Evolutionary conservation across 2,888 invertebrate genomes (phyloP), one percentile per base, ranked within the genome.

Genomic region (Lysandra coridon): DNA sequence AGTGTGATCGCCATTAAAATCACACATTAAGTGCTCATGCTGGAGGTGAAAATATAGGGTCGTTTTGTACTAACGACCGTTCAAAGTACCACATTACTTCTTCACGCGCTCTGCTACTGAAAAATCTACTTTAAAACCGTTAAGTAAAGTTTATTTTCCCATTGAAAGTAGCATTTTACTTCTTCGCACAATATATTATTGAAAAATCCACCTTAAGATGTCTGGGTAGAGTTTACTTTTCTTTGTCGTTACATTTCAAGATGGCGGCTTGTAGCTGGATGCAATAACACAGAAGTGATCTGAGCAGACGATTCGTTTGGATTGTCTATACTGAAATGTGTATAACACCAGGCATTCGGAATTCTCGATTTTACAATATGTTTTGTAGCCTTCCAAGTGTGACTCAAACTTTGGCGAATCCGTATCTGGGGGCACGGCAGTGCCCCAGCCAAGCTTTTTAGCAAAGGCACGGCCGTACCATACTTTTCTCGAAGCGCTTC

Each of bases 251-350:
- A 33, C 33, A 69, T 33, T 75, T 23, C 44, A 75, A 75, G 75
- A 75, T 75, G 75, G 76, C 76, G 57, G 49, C 57, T 57, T 76
- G 53, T 33, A 76, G 53, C 33, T 30, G 49, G n/a, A 57, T 57
- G 57, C 76, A 33, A 76, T 76, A 76, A 76, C 76, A 76, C 76
- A 76, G 37, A 69, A 69, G 69, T 69, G 69, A 69, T 57, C 57
- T 76, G 76, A 30, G 76, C 17, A 57, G 75, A 75, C 76, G 30
- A 76, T 76, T 76, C 33, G 76, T 76, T 53, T 76, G 57, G 49
- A 76, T 76, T 76, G 76, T 69, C 69, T 33, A 17, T 69, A 57
- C 57, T 17, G 57, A 57, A 57, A 53, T 53, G 53, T 53, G 4
- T 53, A 44, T 44, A 44, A 49, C 10, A 57, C 17, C 57, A 57